Percentiles rank a stretch among this genome's conserved stretches.
These are phyloP conservation scores for Leptopterna dolabrata DNA, from an alignment of 2,888 invertebrate species.

Conservation along the genomic window DNA sequence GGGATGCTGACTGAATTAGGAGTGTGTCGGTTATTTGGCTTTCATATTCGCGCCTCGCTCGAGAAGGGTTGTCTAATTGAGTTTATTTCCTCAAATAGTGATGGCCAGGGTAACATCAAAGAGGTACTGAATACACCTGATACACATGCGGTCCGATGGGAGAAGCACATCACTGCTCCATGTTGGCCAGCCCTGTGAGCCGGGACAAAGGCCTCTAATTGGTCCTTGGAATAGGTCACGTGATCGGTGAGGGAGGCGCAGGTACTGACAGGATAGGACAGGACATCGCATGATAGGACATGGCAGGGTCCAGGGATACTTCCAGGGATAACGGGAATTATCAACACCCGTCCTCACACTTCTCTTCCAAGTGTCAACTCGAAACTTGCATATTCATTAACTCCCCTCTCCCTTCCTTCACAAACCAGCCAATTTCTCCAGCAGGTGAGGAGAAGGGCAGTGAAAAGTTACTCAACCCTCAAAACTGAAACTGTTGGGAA, in stretches of 20 bases:
- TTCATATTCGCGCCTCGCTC: too few relatives aligned
- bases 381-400: slow-evolving; percentile 12
- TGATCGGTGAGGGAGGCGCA: background rate
- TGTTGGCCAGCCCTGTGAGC: background rate
- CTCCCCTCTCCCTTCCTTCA: background rate
- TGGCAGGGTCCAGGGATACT: too few relatives aligned
- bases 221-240: background rate
- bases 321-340: background rate
- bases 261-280: background rate
- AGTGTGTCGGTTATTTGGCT: too few relatives aligned
- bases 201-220: background rate
- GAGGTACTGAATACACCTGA: background rate
- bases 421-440: too few relatives aligned
- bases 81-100: too few relatives aligned
- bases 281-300: background rate
- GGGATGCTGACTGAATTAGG: too few relatives aligned
- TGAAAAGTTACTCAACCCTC: background rate
- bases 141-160: background rate
- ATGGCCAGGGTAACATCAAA: too few relatives aligned
- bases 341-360: background rate
- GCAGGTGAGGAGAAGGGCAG: too few relatives aligned
- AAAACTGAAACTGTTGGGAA: background rate
- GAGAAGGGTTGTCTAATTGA: too few relatives aligned
- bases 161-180: background rate
- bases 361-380: background rate